These are phyloP conservation scores for Hemaris fuciformis DNA, from an alignment of 2,888 invertebrate species.

Conservation along the genomic window DNA sequence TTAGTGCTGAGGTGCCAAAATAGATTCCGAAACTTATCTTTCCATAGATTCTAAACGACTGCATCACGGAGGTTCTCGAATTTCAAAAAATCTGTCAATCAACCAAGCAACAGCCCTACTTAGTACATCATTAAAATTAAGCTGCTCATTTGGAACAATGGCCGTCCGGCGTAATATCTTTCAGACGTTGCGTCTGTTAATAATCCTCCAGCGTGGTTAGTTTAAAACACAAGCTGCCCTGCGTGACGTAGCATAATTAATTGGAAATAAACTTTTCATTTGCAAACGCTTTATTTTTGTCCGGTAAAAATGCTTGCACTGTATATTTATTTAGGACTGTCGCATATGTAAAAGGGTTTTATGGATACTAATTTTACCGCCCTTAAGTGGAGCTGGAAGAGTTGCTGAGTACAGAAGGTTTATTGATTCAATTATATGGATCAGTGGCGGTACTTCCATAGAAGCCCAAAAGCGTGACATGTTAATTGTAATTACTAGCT, in stretches of 20 bases:
- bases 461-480: too few species aligned
- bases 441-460: too few species aligned
- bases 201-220: background rate
- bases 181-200: background rate
- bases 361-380: background rate
- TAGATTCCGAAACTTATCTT: too few species aligned
- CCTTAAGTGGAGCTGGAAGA: too few species aligned
- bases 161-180: background rate
- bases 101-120: background rate
- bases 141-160: background rate
- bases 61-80: too few species aligned
- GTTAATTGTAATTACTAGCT: too few species aligned
- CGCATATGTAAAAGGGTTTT: too few species aligned
- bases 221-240: background rate
- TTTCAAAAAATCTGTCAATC: background rate
- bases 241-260: background rate
- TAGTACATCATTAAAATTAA: background rate
- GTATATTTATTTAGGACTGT: background rate
- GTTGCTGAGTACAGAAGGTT: too few species aligned
- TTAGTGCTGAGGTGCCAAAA: too few species aligned
- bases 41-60: too few species aligned
- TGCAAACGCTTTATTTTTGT: background rate
- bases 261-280: background rate
- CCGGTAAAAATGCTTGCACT: background rate
- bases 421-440: too few species aligned